A percentile compares a stretch with the other conserved stretches of the same genome.
Evolutionary conservation across 2,113 vertebrate genomes (phyloP).

Genomic region (Isurus oxyrinchus): DNA sequence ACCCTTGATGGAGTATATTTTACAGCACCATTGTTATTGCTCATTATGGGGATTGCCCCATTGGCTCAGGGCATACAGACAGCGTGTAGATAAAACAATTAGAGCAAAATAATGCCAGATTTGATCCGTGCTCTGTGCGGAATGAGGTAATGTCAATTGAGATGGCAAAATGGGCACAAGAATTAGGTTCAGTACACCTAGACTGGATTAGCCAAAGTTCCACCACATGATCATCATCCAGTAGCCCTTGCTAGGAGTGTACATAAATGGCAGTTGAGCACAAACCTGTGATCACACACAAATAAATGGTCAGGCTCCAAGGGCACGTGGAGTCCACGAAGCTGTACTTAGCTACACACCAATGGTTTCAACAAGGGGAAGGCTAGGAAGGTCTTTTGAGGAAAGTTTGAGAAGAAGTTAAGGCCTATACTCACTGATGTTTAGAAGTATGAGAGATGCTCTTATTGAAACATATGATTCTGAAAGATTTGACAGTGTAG

Average conservation of each 20-base stretch:
- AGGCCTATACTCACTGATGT: no score
- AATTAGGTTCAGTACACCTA: background rate
- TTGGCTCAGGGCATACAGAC: background rate
- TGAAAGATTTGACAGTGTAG: no score
- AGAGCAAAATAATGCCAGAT: background rate
- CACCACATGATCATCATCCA: background rate
- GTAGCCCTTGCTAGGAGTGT: background rate
- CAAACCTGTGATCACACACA: background rate
- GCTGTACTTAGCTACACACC: background rate
- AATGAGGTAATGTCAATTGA: background rate
- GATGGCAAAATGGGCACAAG: no score
- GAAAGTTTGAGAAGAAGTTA: no score
- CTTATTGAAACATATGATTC: no score
- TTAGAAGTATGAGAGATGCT: no score
- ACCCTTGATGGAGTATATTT: background rate
- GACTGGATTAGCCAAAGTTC: background rate
- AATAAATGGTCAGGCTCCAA: background rate
- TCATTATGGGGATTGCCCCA: background rate
- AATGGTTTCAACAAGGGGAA: background rate
- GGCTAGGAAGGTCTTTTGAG: background rate
- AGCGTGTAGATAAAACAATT: background rate
- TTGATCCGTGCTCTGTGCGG: no score
- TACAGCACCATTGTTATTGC: background rate
- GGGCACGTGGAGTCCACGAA: background rate
- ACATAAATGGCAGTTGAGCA: background rate